Percentiles rank a stretch among this genome's conserved stretches.
phyloP scores from a whole-genome alignment of 2,113 vertebrate genomes.

The Rutilus rutilus region DNA sequence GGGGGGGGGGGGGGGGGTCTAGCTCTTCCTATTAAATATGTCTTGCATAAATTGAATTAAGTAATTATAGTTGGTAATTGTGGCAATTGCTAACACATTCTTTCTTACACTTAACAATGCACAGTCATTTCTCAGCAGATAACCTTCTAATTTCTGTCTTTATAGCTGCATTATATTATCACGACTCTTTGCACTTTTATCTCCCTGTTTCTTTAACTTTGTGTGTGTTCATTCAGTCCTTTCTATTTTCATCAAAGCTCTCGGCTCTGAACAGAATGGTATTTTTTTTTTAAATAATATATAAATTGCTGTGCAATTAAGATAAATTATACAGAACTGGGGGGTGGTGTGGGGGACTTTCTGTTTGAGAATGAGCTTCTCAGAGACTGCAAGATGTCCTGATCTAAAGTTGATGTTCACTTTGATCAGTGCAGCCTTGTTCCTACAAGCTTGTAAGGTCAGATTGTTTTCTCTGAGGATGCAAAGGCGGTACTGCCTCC shows the following conservation, averaged over 20 bases:
- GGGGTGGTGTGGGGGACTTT: background rate
- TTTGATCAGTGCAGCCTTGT: background rate
- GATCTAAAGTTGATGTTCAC: background rate
- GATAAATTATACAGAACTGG: background rate
- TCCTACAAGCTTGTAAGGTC: conserved; percentile 20
- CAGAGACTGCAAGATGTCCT: background rate
- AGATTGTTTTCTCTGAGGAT: background rate
- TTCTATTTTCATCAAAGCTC: background rate
- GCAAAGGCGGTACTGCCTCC: background rate
- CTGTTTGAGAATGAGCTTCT: background rate
- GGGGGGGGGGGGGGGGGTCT: too few relatives aligned
- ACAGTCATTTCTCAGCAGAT: conserved; percentile 38
- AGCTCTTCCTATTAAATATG: conserved; percentile 40
- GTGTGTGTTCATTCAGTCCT: background rate
- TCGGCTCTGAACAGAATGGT: background rate
- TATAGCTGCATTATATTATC: conserved; percentile 22
- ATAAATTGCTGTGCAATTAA: conserved; percentile 19
- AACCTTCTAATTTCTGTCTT: conserved; percentile 29
- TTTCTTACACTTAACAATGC: conserved; percentile 27
- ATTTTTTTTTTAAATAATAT: background rate
- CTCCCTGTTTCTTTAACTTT: background rate
- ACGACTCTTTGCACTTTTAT: conserved; percentile 16
- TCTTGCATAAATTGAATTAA: conserved; percentile 52
- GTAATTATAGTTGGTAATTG: conserved; percentile 41
- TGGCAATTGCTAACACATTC: conserved; percentile 21